Conservation (phyloP, 2,113 vertebrate species). For the Nyctereutes procyonoides region DNA sequence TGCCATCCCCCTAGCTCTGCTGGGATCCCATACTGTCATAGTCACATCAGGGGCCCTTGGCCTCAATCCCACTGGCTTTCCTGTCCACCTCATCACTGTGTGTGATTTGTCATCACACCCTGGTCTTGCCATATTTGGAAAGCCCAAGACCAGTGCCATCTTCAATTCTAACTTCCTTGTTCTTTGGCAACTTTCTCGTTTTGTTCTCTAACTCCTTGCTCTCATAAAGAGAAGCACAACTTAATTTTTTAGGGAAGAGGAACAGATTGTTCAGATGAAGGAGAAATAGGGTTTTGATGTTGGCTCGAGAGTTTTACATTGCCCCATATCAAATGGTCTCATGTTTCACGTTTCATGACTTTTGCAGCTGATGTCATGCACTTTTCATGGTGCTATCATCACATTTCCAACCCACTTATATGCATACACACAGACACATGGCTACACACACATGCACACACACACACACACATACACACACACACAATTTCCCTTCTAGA, state of each 20-base stretch:
- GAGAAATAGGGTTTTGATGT: background rate
- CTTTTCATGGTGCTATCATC: background rate
- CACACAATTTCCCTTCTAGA: background rate
- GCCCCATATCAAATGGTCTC: background rate
- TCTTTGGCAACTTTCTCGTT: background rate
- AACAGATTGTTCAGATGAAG: background rate
- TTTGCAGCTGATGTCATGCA: background rate
- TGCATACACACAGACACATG: background rate
- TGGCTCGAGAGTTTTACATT: constrained; percentile 10
- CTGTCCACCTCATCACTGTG: background rate
- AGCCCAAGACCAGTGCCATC: background rate
- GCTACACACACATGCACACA: background rate
- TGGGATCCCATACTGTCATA: background rate
- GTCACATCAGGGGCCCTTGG: background rate
- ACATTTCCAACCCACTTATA: background rate
- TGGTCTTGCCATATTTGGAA: background rate
- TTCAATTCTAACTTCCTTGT: background rate
- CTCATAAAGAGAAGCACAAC: background rate
- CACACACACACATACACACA: background rate
- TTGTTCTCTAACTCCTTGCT: background rate
- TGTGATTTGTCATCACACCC: background rate
- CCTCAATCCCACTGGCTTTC: background rate
- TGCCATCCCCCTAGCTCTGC: background rate
- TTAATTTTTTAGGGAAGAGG: background rate
- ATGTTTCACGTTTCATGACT: background rate